Base-by-base conservation (phyloP, 2,113 vertebrate genomes). In the Rhizomys pruinosus region DNA sequence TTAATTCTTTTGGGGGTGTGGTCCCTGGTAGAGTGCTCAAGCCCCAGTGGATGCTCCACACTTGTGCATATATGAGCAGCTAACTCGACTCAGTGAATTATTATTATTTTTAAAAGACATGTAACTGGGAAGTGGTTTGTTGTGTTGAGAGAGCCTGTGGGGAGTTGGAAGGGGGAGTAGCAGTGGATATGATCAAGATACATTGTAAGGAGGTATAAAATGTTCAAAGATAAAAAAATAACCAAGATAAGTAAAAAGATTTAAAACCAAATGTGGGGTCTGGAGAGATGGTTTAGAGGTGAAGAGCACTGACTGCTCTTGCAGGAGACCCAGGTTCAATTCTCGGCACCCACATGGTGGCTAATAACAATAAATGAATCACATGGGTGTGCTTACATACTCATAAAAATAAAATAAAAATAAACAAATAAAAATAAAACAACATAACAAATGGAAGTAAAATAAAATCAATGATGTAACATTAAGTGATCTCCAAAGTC, bases 11-110 rank as follows among this genome's bases (percentile, higher is more conserved):
- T 16, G 1, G 16, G 61, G 61, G 17, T 47, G 39, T 44, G 61
- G 61, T 39, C 29, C 20, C 37, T 19, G 16, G 37, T 13, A 22
- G 59, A 3, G 63, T 17, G 27, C 59, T 11, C 16, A 34, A 4
- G 29, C 10, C 16, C 27, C 39, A 44, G 80, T 82, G 61, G 20
- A 25, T 39, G 5, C 10, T 44, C 59, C 27, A 22, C 27, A 82
- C 39, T 9, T 16, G 19, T 34, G 3, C 10, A 34, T 10, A 32
- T 0, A 7, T 3, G 16, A 39, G 22, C 1, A 7, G 23, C 59
- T 64, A 22, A 82, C 20, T 32, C 37, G 37, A 32, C 11, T n/a
- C 59, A 42, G 20, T 22, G 42, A 17, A 13, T 22, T 34, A 32
- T 34, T 52, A 13, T 22, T 34, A 32, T 34, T 52, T 52, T 52